Evolutionary conservation across 1,140 invertebrate genomes (phyloP).

Genomic region (Drosophila pandora): DNA sequence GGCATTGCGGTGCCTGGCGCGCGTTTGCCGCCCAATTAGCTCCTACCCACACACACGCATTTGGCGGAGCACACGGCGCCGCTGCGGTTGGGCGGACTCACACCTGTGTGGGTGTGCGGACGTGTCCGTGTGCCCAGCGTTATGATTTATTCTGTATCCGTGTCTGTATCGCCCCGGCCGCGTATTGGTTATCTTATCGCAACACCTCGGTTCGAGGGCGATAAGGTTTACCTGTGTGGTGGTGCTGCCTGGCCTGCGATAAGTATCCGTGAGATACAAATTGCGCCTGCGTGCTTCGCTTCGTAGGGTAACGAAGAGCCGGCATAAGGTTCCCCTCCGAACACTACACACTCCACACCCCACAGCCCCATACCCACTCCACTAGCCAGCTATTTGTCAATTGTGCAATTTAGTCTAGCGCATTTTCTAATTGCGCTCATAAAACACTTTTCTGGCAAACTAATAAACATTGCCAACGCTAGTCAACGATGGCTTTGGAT

Average conservation of each 20-base stretch:
- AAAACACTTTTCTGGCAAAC: constrained; percentile 80
- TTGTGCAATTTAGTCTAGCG: constrained; percentile 75
- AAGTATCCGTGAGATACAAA: constrained; percentile 78
- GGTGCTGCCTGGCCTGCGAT: constrained; percentile 47
- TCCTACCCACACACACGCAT: constrained; percentile 55
- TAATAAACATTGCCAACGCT: constrained; percentile 63
- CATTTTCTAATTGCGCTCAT: constrained; percentile 78
- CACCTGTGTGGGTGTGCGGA: constrained; percentile 42
- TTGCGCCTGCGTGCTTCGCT: constrained; percentile 77
- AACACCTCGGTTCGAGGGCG: constrained; percentile 19
- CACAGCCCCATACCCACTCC: neutral
- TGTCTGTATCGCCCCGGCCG: constrained; percentile 6
- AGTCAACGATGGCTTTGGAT: constrained; percentile 49
- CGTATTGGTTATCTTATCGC: constrained; percentile 78
- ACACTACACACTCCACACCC: neutral
- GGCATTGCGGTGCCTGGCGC: constrained; percentile 64
- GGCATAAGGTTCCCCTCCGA: constrained; percentile 5
- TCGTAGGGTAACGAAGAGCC: constrained; percentile 26
- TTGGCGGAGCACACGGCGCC: constrained; percentile 44
- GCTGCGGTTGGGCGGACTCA: constrained; percentile 60
- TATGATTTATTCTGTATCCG: constrained; percentile 77
- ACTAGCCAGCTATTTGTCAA: constrained; percentile 60
- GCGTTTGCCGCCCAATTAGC: constrained; percentile 77
- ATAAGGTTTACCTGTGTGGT: constrained; percentile 42
- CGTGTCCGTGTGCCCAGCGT: constrained; percentile 57